Conservation (phyloP, 1,140 invertebrate species). For the Bursaphelenchus mucronatus region DNA sequence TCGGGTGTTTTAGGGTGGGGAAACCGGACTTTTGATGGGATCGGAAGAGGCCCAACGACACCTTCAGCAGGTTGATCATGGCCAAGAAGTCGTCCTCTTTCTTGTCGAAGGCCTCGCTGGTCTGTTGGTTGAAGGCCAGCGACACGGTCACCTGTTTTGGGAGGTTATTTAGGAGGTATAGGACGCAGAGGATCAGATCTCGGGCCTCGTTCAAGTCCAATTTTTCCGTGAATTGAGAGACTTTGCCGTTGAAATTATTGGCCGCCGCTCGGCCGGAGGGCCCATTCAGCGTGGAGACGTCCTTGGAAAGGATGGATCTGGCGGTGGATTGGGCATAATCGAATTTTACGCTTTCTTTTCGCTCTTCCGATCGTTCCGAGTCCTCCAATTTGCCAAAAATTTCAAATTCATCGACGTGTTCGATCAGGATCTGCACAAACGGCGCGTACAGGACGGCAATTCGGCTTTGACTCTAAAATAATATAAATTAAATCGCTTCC, state of each 20-base stretch:
- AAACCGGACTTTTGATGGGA: conserved; percentile 21
- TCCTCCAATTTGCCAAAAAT: conserved; percentile 19
- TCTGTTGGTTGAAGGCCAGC: conserved; percentile 24
- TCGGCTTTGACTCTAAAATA: conserved; percentile 71
- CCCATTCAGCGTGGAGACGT: neutral
- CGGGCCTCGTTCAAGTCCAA: conserved; percentile 73
- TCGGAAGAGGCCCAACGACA: conserved; percentile 47
- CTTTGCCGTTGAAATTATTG: conserved; percentile 7
- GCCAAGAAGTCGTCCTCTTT: conserved; percentile 26
- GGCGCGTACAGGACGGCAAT: conserved; percentile 85
- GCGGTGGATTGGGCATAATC: conserved; percentile 14
- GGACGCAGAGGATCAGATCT: conserved; percentile 80
- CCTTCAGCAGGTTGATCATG: conserved; percentile 50
- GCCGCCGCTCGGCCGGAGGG: neutral
- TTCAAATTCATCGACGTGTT: conserved; percentile 70
- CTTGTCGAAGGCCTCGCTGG: neutral
- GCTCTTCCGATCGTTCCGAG: too few relatives aligned
- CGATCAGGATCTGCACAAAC: conserved; percentile 77
- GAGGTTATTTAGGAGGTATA: conserved; percentile 83
- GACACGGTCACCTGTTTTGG: conserved; percentile 37
- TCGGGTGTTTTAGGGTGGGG: too few relatives aligned
- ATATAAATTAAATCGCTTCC: neutral
- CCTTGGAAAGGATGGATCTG: conserved; percentile 13
- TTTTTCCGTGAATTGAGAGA: conserved; percentile 67
- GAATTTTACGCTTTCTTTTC: neutral